Percentiles rank a stretch among this genome's conserved stretches.
Conservation (phyloP, 2,888 invertebrate genomes). For the Ditula angustiorana region DNA sequence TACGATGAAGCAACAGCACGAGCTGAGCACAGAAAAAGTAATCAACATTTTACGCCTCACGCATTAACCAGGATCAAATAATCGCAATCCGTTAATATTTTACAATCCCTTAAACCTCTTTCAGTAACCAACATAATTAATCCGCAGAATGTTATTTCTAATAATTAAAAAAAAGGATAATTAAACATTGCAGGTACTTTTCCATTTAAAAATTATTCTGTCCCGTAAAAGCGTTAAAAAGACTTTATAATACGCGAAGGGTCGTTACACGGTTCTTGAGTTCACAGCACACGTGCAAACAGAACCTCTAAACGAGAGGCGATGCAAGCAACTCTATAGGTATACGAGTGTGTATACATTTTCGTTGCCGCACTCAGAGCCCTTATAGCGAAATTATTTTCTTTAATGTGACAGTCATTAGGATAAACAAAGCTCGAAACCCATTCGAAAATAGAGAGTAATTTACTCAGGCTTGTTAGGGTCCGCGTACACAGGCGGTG, state of each 20-base stretch:
- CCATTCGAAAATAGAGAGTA: conserved; percentile 38
- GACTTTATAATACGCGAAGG: conserved; percentile 76
- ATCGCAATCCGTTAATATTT: conserved; percentile 4
- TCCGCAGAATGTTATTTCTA: conserved; percentile 24
- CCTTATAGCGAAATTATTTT: conserved; percentile 38
- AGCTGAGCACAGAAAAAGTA: background rate
- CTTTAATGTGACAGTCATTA: conserved; percentile 41
- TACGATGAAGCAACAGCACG: background rate
- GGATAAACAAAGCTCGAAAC: conserved; percentile 37
- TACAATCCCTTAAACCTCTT: background rate
- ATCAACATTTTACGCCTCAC: background rate
- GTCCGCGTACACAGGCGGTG: conserved; percentile 27
- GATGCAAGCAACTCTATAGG: conserved; percentile 29
- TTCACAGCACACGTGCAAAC: conserved; percentile 70
- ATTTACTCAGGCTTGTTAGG: conserved; percentile 36
- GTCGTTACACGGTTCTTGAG: conserved; percentile 77
- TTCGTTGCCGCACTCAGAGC: conserved; percentile 4
- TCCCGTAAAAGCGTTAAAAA: conserved; percentile 68
- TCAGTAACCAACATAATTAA: conserved; percentile 20
- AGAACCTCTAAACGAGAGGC: conserved; percentile 60
- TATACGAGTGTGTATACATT: conserved; percentile 3
- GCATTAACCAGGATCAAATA: conserved; percentile 6
- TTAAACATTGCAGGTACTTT: conserved; percentile 67
- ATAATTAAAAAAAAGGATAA: conserved; percentile 51
- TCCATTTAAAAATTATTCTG: conserved; percentile 62